Conservation (phyloP, 2,113 vertebrate species). For the Saccopteryx leptura region DNA sequence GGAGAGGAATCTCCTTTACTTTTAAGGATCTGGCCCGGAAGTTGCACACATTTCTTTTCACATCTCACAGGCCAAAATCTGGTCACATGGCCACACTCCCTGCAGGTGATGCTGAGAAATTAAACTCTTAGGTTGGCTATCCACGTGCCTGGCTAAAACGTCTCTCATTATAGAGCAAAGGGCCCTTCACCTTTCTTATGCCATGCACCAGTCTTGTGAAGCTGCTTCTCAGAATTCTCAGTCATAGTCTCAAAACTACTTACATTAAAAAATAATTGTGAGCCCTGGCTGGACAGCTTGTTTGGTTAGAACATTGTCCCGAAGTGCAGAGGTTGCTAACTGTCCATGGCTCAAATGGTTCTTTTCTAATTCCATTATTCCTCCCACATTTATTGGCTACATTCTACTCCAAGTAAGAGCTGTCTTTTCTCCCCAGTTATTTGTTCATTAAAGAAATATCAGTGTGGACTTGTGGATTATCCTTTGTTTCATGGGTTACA, state of each 20-base stretch:
- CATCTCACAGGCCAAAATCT: neutral
- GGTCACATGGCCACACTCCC: neutral
- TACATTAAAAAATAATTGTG: neutral
- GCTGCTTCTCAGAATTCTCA: neutral
- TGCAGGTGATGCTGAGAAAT: neutral
- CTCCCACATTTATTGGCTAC: neutral
- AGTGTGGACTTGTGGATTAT: neutral
- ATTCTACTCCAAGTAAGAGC: neutral
- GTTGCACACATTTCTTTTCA: neutral
- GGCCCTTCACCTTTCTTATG: neutral
- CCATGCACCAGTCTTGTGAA: neutral
- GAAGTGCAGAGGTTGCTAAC: too few species aligned
- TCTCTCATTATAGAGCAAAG: neutral
- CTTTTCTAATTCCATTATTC: neutral
- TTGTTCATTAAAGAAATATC: neutral
- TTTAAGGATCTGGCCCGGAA: neutral
- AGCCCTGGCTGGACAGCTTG: too few species aligned
- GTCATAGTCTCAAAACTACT: neutral
- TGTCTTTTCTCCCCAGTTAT: neutral
- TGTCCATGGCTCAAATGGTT: neutral
- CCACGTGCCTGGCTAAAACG: too few species aligned
- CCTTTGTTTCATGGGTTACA: neutral
- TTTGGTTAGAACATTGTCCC: too few species aligned
- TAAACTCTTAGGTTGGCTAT: neutral
- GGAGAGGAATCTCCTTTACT: neutral